Conservation (phyloP, 1,140 invertebrate genomes). For the Drosophila ohnishii region DNA sequence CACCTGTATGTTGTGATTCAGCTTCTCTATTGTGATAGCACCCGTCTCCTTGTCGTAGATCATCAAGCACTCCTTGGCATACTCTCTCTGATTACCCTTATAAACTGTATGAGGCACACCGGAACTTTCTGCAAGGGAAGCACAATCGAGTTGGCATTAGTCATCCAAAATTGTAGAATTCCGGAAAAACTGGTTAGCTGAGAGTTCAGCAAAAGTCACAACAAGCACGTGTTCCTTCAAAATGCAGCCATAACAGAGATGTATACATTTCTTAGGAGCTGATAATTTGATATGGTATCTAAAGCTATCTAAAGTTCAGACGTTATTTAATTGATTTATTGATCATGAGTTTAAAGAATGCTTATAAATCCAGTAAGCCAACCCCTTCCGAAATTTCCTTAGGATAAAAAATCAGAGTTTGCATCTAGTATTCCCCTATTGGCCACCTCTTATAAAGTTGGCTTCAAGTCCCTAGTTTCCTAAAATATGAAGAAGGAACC, state of each 20-base stretch:
- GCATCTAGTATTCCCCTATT: not conserved
- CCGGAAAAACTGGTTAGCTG: slow-evolving; percentile 9
- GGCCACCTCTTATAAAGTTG: not conserved
- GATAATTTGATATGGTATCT: not conserved
- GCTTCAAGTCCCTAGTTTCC: no score
- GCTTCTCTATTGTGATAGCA: slow-evolving; percentile 95
- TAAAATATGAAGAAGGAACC: no score
- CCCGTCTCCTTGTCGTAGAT: slow-evolving; percentile 96
- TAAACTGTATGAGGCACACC: slow-evolving; percentile 95
- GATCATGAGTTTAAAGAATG: no score
- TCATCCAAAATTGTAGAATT: not conserved
- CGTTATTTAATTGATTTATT: no score
- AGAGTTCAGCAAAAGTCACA: slow-evolving; percentile 1
- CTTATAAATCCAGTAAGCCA: no score
- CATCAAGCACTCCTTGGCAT: slow-evolving; percentile 97
- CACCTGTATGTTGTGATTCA: slow-evolving; percentile 95
- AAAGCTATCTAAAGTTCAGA: no score
- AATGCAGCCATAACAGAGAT: not conserved
- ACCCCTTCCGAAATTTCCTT: no score
- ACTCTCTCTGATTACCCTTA: slow-evolving; percentile 95
- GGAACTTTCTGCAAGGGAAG: slow-evolving; percentile 85
- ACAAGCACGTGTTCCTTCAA: not conserved
- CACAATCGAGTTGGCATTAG: slow-evolving; percentile 2
- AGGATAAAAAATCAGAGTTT: not conserved
- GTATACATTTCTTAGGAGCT: no score